Conservation (phyloP, 2,113 vertebrate species). For the Ptyas mucosa region DNA sequence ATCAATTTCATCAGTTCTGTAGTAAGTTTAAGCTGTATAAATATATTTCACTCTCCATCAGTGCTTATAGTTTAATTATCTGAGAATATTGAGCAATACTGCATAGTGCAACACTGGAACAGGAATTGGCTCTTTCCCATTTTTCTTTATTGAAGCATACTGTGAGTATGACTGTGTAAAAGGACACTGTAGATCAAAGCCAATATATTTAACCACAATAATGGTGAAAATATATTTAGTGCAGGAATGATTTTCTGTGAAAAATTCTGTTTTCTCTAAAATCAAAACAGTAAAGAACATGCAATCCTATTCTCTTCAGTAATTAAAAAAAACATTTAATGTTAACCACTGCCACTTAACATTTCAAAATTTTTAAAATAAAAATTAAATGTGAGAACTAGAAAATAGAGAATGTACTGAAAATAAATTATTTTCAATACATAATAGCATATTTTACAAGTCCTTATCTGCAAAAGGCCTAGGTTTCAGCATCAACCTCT, state of each 20-base stretch:
- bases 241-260: conserved; percentile 38
- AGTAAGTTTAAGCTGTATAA: not conserved
- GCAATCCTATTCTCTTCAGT: not conserved
- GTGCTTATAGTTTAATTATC: not conserved
- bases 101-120: not conserved
- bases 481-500: not conserved
- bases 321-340: not conserved
- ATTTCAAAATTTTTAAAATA: conserved; percentile 32
- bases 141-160: not conserved
- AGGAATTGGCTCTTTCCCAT: not conserved
- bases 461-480: not conserved
- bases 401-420: conserved; percentile 3
- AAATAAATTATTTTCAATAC: not conserved
- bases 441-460: not conserved
- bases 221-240: not conserved
- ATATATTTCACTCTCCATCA: not conserved
- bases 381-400: conserved; percentile 24
- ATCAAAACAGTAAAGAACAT: conserved; percentile 32
- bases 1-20: not conserved
- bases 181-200: not conserved
- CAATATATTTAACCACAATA: not conserved
- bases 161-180: not conserved
- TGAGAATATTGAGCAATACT: not conserved
- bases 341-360: conserved; percentile 47
- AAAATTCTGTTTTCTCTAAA: conserved; percentile 48